Base-by-base conservation (phyloP, 2,888 invertebrate species). In the Drosophila ezoana region DNA sequence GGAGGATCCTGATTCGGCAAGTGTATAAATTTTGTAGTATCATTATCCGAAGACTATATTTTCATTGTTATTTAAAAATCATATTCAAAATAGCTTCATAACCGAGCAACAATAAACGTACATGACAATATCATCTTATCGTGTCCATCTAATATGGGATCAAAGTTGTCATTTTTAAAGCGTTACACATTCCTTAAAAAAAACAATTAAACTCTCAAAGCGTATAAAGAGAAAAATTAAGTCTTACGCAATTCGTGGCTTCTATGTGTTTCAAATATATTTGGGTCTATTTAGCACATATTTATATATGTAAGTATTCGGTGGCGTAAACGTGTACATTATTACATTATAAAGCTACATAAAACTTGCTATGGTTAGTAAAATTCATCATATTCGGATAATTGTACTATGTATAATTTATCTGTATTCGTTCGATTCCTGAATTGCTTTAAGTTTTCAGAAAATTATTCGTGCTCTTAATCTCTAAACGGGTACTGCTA, bases 271-370 rank as follows among this genome's bases (percentile, higher is more conserved):
- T 18, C 41, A 63, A 49, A 57, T 48, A 65, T 60, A 64, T 48
- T 71, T 71, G 48, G 71, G 65, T 74, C 73, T 66, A 49, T 67
- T 65, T 45, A 79, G 65, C 76, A 58, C 61, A 65, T 61, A 60
- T 18, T 57, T 72, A 67, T 63, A 64, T 66, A 75, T 77, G 66
- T 47, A 67, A 52, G 65, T 76, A 78, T 63, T 83, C 82, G 86
- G 82, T 83, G 82, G 82, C 82, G 69, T 57, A 65, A 28, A 28
- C 28, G 28, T 28, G 28, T 85, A 82, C 71, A 47, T 59, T 32
- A 52, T 35, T 45, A 51, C n/a, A 64, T 61, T 65, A 44, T 54
- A 65, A 51, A 62, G 18, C 63, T 62, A 64, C 65, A 71, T 56
- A 33, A 53, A 65, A 67, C 60, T 67, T 45, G 37, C 40, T 57